Conservation (phyloP, 2,797 vertebrate species). For the Steatocranus sp. region DNA sequence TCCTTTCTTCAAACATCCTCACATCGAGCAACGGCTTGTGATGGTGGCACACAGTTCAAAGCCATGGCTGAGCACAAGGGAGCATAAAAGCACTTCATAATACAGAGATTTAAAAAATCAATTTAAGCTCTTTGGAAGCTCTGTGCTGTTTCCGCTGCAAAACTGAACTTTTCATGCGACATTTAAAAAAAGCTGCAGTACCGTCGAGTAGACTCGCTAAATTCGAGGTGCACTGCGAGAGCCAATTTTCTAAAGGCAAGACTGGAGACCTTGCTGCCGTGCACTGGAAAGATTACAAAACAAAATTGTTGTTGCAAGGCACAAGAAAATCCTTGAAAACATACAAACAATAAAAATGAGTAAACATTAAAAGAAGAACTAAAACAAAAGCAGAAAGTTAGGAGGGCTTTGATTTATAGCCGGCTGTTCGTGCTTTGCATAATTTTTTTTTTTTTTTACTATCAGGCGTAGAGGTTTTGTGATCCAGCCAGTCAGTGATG, state of each 20-base stretch:
- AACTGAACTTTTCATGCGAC: neutral
- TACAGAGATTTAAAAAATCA: conserved; percentile 7
- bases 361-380: neutral
- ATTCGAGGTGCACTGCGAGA: neutral
- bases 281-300: conserved; percentile 16
- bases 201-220: neutral
- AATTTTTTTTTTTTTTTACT: no score
- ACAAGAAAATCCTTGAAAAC: conserved; percentile 15
- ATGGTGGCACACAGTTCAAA: neutral
- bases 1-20: neutral
- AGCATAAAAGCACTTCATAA: conserved; percentile 1
- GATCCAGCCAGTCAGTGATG: neutral
- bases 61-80: neutral
- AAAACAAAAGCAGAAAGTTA: neutral
- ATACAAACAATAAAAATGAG: neutral
- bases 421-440: neutral
- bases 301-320: neutral
- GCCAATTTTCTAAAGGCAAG: neutral
- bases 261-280: conserved; percentile 1
- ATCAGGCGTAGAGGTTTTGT: neutral
- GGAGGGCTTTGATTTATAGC: conserved; percentile 23
- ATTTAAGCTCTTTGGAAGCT: neutral
- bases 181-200: neutral
- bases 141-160: neutral
- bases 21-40: neutral